These are phyloP conservation scores for Brachionichthys hirsutus DNA, from an alignment of 2,113 vertebrate species.

Conservation along the genomic window DNA sequence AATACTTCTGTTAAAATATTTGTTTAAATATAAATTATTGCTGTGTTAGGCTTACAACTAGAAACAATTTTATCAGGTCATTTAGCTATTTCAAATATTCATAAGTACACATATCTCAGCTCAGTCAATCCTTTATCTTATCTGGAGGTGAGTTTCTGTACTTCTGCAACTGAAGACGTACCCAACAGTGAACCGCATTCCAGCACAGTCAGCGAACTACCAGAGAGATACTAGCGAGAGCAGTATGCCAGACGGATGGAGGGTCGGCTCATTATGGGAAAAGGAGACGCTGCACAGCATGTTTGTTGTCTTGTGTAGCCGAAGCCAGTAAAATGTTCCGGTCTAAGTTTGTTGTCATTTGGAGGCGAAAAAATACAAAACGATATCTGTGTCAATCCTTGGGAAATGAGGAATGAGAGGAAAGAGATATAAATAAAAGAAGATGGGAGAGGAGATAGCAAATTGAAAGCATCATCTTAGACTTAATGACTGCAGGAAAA, in stretches of 20 bases:
- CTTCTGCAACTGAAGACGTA: background rate
- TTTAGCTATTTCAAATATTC: too few species aligned
- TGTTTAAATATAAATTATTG: too few species aligned
- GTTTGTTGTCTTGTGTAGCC: conserved; percentile 50
- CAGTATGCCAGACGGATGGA: conserved; percentile 1
- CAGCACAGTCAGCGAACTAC: conserved; percentile 8
- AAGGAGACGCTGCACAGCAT: conserved; percentile 35
- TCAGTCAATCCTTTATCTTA: too few species aligned
- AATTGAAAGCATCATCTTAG: conserved; percentile 44
- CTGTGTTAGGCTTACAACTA: too few species aligned
- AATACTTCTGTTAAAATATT: too few species aligned
- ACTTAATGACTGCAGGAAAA: conserved; percentile 15
- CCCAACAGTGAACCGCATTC: background rate
- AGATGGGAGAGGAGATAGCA: conserved; percentile 22
- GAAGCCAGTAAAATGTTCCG: conserved; percentile 52
- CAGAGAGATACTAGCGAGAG: conserved; percentile 23
- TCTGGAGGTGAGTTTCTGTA: background rate
- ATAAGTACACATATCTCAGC: too few species aligned
- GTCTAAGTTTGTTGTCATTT: conserved; percentile 64
- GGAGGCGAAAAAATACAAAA: conserved; percentile 3
- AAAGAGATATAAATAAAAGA: conserved; percentile 2
- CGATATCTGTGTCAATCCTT: conserved; percentile 3
- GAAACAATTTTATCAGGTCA: too few species aligned
- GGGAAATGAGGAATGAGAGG: conserved; percentile 29
- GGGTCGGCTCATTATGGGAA: conserved; percentile 45